Conservation (phyloP, 2,113 vertebrate species). For the Brachypodius melanocephalos region DNA sequence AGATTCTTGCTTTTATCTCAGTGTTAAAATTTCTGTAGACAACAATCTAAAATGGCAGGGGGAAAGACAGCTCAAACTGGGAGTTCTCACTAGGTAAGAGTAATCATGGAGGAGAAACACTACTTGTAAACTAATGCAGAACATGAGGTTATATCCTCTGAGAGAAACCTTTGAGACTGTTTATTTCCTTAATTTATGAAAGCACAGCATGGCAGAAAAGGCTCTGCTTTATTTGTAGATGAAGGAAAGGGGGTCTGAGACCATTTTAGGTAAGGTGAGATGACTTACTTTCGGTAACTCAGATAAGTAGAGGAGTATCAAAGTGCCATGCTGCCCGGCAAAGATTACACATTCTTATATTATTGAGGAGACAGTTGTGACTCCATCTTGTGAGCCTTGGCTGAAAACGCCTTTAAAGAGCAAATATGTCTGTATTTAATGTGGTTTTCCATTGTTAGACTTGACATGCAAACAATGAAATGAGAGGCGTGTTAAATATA, state of each 20-base stretch:
- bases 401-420: constrained; percentile 22
- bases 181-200: neutral
- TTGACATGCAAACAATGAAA: constrained; percentile 23
- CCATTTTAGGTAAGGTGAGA: neutral
- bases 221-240: neutral
- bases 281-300: neutral
- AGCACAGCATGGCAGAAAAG: neutral
- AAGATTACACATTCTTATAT: neutral
- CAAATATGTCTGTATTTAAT: neutral
- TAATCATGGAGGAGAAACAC: neutral
- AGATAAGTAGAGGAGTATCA: neutral
- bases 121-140: neutral
- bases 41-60: neutral
- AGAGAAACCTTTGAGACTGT: neutral
- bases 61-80: neutral
- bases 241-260: neutral
- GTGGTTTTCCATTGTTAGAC: constrained; percentile 43
- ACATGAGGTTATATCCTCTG: neutral
- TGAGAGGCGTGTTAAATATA: constrained; percentile 47
- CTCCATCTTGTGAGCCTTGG: neutral
- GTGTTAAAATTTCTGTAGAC: neutral
- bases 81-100: neutral
- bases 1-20: neutral
- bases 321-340: neutral
- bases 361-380: neutral